Percentiles rank a stretch among this genome's conserved stretches.
phyloP scores from a whole-genome alignment of 2,888 invertebrate species.

The Ophion ellenae region DNA sequence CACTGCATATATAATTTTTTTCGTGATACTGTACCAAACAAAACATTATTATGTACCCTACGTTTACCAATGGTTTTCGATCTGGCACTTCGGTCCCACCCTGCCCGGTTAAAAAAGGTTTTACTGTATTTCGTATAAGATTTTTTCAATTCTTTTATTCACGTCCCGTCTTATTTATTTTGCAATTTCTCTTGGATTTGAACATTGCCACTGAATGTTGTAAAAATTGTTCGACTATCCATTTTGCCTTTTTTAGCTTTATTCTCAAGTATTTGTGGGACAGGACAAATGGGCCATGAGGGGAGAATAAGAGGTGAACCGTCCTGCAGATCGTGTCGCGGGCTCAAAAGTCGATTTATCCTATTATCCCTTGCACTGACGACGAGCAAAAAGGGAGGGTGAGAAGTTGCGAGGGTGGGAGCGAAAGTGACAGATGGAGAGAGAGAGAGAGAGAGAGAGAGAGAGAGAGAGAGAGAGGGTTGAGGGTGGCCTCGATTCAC shows the following conservation, averaged over 20 bases:
- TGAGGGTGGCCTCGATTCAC: conserved; percentile 22
- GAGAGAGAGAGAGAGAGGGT: background rate
- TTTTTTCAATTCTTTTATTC: no score
- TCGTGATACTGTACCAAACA: no score
- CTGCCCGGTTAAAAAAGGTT: no score
- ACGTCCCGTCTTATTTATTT: no score
- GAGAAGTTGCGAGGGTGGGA: background rate
- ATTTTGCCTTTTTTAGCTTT: background rate
- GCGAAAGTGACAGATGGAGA: background rate
- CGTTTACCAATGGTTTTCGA: no score
- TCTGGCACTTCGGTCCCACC: no score
- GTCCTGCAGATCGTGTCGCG: conserved; percentile 59
- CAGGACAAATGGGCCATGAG: background rate
- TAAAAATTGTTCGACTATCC: no score
- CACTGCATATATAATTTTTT: no score
- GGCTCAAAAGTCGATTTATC: conserved; percentile 67
- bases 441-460: background rate
- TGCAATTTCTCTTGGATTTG: no score
- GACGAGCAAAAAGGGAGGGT: background rate
- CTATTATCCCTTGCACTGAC: conserved; percentile 58
- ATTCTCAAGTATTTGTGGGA: background rate
- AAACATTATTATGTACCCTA: no score
- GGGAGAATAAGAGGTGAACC: conserved; percentile 24
- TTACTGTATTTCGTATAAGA: no score
- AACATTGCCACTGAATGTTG: no score